Percentiles rank a stretch among this genome's conserved stretches.
Evolutionary conservation across 2,888 invertebrate genomes (phyloP).

Genomic region (Troides aeacus): DNA sequence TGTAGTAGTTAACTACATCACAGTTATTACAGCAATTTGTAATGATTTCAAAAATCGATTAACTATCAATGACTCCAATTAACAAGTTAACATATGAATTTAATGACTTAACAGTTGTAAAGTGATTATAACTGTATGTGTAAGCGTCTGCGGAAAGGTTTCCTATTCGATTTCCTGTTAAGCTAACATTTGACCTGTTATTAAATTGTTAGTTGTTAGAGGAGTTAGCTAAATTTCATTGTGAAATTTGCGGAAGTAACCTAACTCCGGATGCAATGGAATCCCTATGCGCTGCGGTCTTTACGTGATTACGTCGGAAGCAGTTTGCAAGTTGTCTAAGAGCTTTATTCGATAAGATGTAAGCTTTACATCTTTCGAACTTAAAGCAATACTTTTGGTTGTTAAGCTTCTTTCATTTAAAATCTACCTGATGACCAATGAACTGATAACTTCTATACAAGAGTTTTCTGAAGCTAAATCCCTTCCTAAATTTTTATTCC

Average conservation of each 20-base stretch:
- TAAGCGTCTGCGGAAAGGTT: conserved; percentile 2
- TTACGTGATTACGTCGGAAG: conserved; percentile 22
- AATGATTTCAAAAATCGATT: conserved; percentile 17
- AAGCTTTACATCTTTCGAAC: conserved; percentile 12
- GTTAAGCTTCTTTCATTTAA: too few relatives aligned
- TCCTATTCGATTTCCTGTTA: conserved; percentile 10
- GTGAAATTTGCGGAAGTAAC: conserved; percentile 23
- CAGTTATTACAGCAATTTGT: not conserved
- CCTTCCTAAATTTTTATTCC: too few relatives aligned
- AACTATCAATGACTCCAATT: conserved; percentile 5
- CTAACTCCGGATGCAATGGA: conserved; percentile 24
- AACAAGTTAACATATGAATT: conserved; percentile 1
- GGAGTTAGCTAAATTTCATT: conserved; percentile 20
- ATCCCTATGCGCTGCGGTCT: conserved; percentile 18
- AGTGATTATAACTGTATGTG: not conserved
- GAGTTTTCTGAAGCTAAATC: too few relatives aligned
- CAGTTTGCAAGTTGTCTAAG: conserved; percentile 13
- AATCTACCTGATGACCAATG: too few relatives aligned
- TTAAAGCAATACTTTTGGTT: conserved; percentile 1
- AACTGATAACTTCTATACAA: too few relatives aligned
- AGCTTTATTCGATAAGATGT: conserved; percentile 12
- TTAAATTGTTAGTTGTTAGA: conserved; percentile 24
- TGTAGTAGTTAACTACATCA: not conserved
- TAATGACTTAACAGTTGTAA: conserved; percentile 1
- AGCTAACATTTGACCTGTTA: conserved; percentile 10